Base-by-base conservation (phyloP, 1,140 invertebrate species). In the Geopemphigus sp. region DNA sequence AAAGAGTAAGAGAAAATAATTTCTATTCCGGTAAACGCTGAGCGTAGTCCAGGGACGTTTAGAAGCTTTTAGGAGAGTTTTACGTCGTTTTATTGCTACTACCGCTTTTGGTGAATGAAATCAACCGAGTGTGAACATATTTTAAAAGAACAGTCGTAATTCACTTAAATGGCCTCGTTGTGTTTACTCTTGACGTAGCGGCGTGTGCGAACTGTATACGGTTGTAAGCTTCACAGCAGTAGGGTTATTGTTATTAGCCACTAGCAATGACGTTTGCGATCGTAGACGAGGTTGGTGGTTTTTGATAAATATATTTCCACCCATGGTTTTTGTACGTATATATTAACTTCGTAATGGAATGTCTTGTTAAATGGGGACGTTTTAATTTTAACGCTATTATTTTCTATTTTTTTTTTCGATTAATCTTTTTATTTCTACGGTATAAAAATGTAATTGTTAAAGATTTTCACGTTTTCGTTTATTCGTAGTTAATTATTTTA, bases 121-220 rank as follows among this genome's bases (percentile, higher is more conserved):
- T 61, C 74, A 78, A 59, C 56, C 74, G 39, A 61, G 74, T 59
- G 74, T 61, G 74, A 63, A 78, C 57, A 78, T 78, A 78, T 78
- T 78, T 63, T 78, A 78, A 76, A 63, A 63, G 74, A 78, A 61
- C 57, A 61, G 74, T n/a, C 74, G 57, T 78, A 61, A 78, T 78
- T 78, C 74, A 78, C 74, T 78, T 78, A 78, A 78, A 78, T 63
- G 57, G 74, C 74, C 57, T 78, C 39, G 56, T 78, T 63, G 57
- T 78, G 53, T 76, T 76, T 76, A 78, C 39, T 61, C 26, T 63
- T 61, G 24, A 76, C 72, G n/a, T 54, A 22, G 45, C 39, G 74
- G 57, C 12, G 74, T 63, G 54, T 26, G 73, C 32, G 54, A 59
- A 57, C 22, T 26, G 56, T 59, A 54, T n/a, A 59, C n/a, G n/a